phyloP scores from a whole-genome alignment of 2,888 invertebrate genomes.

The Caenorhabditis sp. region DNA sequence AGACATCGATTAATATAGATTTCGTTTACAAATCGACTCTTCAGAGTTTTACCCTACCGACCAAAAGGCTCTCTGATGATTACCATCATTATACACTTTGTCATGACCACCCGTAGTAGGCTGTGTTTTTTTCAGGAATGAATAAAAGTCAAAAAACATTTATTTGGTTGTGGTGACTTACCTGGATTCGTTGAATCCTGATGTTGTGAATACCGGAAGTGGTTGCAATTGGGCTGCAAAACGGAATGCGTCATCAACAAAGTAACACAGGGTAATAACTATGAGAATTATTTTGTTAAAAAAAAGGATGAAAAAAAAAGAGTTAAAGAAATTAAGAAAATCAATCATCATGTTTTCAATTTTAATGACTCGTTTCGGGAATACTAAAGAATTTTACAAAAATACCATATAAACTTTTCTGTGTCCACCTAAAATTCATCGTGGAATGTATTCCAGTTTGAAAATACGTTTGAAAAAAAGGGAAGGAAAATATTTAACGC shows the following conservation, averaged over 20 bases:
- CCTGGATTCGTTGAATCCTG: not conserved
- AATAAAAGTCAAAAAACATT: constrained; percentile 1
- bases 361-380: too few relatives aligned
- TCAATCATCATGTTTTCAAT: too few relatives aligned
- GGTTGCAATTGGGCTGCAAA: too few relatives aligned
- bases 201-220: not conserved
- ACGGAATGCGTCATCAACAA: not conserved
- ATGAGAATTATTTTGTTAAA: too few relatives aligned
- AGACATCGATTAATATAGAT: constrained; percentile 48
- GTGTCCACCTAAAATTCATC: too few relatives aligned
- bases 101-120: constrained; percentile 26
- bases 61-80: constrained; percentile 48
- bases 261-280: too few relatives aligned
- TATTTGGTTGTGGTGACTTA: not conserved
- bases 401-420: too few relatives aligned
- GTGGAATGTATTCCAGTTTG: not conserved
- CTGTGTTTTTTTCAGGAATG: not conserved
- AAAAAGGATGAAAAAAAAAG: not conserved
- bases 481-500: not conserved
- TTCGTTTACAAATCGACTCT: constrained; percentile 40
- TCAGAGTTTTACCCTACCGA: constrained; percentile 15
- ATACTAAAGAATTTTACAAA: too few relatives aligned
- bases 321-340: not conserved
- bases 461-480: too few relatives aligned
- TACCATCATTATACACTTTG: constrained; percentile 49